phyloP scores from a whole-genome alignment of 2,797 vertebrate species.

The Sebastiscus albofasciatus region DNA sequence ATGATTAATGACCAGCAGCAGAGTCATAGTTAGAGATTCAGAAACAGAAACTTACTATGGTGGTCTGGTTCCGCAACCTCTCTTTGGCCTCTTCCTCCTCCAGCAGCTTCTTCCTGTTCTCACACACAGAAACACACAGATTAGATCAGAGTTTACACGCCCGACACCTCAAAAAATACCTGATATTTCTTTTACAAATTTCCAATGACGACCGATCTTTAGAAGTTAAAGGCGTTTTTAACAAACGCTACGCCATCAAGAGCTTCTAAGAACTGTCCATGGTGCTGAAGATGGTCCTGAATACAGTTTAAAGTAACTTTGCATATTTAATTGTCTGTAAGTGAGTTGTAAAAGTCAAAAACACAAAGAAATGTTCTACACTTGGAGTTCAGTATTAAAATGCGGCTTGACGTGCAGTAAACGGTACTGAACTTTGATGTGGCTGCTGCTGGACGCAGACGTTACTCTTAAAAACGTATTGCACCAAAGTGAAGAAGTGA shows the following conservation, averaged over 20 bases:
- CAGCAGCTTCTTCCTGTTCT: slow-evolving; percentile 90
- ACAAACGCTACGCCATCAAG: too few species aligned
- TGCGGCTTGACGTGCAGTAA: too few species aligned
- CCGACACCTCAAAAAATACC: background rate
- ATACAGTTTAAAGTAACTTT: background rate
- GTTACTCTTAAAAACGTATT: background rate
- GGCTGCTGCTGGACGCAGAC: background rate
- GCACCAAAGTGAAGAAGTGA: background rate
- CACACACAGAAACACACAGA: slow-evolving; percentile 38
- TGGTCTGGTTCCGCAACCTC: slow-evolving; percentile 84
- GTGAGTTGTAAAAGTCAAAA: too few species aligned
- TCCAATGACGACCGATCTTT: background rate
- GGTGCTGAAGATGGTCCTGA: background rate
- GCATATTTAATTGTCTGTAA: background rate
- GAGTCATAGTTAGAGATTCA: background rate
- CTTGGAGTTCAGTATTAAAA: too few species aligned
- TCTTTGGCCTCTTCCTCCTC: slow-evolving; percentile 93
- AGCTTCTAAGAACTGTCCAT: too few species aligned
- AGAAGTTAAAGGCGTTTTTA: background rate
- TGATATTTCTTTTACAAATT: background rate
- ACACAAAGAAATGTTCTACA: too few species aligned
- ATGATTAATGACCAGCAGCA: background rate
- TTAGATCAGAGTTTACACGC: background rate
- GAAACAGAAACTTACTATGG: slow-evolving; percentile 84
- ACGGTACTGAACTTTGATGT: background rate